Conservation (phyloP, 2,797 vertebrate genomes). For the Sandelia bainsii region DNA sequence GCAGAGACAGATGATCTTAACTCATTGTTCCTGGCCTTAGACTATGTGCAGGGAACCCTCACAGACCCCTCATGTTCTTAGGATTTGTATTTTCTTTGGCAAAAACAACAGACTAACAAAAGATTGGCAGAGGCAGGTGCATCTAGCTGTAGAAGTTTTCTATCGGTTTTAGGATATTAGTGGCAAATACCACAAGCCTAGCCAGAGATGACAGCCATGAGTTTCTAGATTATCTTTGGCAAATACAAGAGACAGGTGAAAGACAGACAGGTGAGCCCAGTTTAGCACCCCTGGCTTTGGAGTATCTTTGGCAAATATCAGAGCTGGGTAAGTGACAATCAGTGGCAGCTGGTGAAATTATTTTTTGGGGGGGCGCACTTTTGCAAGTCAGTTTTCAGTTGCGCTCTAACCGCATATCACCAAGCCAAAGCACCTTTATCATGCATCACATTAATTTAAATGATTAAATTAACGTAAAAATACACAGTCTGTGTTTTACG, state of each 20-base stretch:
- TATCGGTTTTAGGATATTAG: constrained; percentile 67
- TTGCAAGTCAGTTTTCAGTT: too few relatives aligned
- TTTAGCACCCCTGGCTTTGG: constrained; percentile 60
- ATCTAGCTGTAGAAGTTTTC: constrained; percentile 54
- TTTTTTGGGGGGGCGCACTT: too few relatives aligned
- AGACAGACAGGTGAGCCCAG: constrained; percentile 75
- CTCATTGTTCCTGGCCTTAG: constrained; percentile 52
- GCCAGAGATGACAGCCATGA: constrained; percentile 50
- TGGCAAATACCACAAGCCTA: constrained; percentile 38
- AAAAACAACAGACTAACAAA: constrained; percentile 41
- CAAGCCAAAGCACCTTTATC: too few relatives aligned
- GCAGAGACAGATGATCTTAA: constrained; percentile 58
- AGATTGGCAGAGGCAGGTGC: constrained; percentile 70
- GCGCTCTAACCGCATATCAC: too few relatives aligned
- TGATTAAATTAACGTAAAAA: too few relatives aligned
- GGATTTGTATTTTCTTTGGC: constrained; percentile 68
- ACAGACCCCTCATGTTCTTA: constrained; percentile 42
- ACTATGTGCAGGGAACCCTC: constrained; percentile 39
- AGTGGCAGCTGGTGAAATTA: constrained; percentile 78
- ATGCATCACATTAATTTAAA: too few relatives aligned
- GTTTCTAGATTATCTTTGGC: constrained; percentile 72
- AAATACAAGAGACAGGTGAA: constrained; percentile 64
- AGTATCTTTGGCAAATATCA: constrained; percentile 72
- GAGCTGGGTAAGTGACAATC: constrained; percentile 71
- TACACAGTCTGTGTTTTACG: too few relatives aligned